Evolutionary conservation across 2,888 invertebrate species (phyloP).

Genomic region (Dermolepida albohirtum): DNA sequence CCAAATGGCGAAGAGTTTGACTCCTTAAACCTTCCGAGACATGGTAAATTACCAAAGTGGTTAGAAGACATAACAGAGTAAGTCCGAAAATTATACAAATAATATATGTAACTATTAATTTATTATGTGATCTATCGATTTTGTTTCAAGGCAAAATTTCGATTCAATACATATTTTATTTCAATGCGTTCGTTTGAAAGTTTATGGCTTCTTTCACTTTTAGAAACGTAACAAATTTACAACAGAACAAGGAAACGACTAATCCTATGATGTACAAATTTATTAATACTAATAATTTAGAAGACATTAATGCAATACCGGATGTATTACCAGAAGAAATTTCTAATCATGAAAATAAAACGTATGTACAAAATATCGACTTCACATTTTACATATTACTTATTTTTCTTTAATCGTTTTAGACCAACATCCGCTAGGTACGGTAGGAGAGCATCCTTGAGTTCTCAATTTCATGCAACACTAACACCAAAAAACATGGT

Average conservation of each 20-base stretch:
- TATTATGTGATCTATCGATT: constrained; percentile 19
- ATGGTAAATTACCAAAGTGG: constrained; percentile 60
- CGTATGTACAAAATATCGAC: constrained; percentile 11
- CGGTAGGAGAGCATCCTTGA: constrained; percentile 56
- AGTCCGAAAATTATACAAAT: constrained; percentile 44
- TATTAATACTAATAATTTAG: constrained; percentile 16
- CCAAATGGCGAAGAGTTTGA: constrained; percentile 35
- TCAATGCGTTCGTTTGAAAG: background rate
- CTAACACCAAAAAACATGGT: constrained; percentile 51
- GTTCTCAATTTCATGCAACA: constrained; percentile 51
- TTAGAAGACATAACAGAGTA: constrained; percentile 63
- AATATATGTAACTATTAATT: constrained; percentile 24
- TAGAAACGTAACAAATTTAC: constrained; percentile 36
- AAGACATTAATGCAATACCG: constrained; percentile 33
- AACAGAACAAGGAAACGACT: constrained; percentile 19
- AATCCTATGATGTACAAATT: constrained; percentile 30
- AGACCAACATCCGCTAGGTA: constrained; percentile 53
- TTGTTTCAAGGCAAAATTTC: background rate
- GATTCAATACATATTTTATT: no score
- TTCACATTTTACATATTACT: background rate
- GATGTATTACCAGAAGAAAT: constrained; percentile 30
- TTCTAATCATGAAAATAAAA: constrained; percentile 24
- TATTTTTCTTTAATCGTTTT: background rate
- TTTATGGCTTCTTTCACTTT: constrained; percentile 2
- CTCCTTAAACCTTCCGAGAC: constrained; percentile 44